Evolutionary conservation across 1,140 invertebrate genomes (phyloP), one percentile per base, ranked within the genome.

Genomic region (Chionoecetes opilio): DNA sequence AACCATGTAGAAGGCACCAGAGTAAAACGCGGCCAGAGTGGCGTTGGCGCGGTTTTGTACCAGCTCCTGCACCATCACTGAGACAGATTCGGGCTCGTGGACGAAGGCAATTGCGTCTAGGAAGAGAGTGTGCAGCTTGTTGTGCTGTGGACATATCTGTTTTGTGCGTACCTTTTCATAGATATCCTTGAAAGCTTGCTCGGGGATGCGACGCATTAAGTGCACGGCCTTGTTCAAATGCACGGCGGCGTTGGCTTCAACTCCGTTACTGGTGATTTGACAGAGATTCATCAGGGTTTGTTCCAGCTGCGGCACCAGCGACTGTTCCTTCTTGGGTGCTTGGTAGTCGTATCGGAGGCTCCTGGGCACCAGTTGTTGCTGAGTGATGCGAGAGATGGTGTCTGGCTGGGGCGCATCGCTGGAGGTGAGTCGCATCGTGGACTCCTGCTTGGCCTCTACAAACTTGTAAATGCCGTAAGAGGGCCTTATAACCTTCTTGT

Each of bases 401-500:
- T 34, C n/a, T 75, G 82, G 41, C 3, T 86, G 29, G 3, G 32
- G 3, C 11, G 14, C 38, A 17, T 37, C 82, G 53, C 53, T 35
- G 2, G 94, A 92, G 82, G 86, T 96, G 53, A 89, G 93, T 11
- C 35, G 37, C 9, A 96, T 87, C 46, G 82, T 85, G n/a, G 93
- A 96, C 32, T 93, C 85, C 41, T 95, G 94, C 37, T 46, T 90
- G 32, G 95, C 95, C 32, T 75, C 86, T 9, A 96, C 87, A 41
- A 84, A 93, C 87, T 88, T 96, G 34, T 93, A 90, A 9, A 38
- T 46, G 21, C 95, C 95, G 31, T 94, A 84, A 8, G 82, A 63
- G 21, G 95, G 95, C 32, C 91, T 53, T 21, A 96, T 37, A 32
- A 95, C 92, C 37, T 93, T 95, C 86, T 91, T 91, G 84, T 96